Percentiles rank a stretch among this genome's conserved stretches.
phyloP scores from a whole-genome alignment of 2,888 invertebrate species.

The Allacma fusca region DNA sequence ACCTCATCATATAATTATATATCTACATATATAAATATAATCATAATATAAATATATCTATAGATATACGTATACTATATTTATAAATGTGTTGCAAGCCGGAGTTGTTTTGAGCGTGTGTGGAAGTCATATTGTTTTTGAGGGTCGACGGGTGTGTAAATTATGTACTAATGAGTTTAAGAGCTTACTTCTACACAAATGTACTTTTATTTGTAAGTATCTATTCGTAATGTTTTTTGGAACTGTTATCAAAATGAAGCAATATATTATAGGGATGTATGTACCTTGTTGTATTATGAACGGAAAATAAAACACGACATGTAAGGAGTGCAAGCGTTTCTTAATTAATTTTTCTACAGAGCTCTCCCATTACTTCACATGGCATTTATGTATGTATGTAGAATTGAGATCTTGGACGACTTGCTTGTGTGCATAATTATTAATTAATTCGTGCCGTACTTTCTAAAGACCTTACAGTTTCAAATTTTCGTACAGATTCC shows the following conservation, averaged over 20 bases:
- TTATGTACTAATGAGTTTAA: conserved; percentile 33
- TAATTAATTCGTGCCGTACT: too few relatives aligned
- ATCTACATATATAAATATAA: background rate
- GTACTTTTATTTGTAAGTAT: conserved; percentile 44
- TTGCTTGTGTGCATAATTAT: too few relatives aligned
- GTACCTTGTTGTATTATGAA: conserved; percentile 3
- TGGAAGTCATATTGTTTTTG: background rate
- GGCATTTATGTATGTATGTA: too few relatives aligned
- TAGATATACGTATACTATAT: background rate
- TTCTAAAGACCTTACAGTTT: too few relatives aligned
- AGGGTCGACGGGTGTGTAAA: conserved; percentile 19
- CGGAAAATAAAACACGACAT: background rate
- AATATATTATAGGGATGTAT: conserved; percentile 12
- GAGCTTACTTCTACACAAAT: conserved; percentile 31
- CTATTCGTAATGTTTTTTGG: conserved; percentile 1
- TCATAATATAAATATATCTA: too few relatives aligned
- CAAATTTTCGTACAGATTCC: too few relatives aligned
- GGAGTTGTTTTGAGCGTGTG: background rate
- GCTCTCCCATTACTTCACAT: too few relatives aligned
- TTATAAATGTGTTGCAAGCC: background rate
- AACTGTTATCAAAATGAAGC: conserved; percentile 10
- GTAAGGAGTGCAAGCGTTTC: background rate
- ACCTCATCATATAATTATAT: background rate
- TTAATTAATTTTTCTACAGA: too few relatives aligned
- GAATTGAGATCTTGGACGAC: too few relatives aligned